A percentile compares a stretch with the other conserved stretches of the same genome.
Conservation (phyloP, 2,888 invertebrate genomes). For the Patella ulyssiponensis region DNA sequence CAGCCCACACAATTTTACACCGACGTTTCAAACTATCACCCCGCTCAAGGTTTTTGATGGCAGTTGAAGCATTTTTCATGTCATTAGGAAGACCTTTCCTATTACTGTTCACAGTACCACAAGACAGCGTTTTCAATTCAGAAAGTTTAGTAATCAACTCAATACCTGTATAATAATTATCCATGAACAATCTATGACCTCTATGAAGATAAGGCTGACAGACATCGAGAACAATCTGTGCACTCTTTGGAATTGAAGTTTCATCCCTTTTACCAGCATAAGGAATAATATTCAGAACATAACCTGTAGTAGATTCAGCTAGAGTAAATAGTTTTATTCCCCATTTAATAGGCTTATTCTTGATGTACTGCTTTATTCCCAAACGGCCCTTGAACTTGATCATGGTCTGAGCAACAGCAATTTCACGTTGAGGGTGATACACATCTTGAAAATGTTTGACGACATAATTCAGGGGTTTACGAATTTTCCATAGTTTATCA, state of each 20-base stretch:
- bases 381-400: neutral
- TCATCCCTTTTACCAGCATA: neutral
- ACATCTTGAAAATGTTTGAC: neutral
- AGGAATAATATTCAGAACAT: neutral
- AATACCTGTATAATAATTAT: conserved; percentile 5
- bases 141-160: neutral
- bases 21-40: too few relatives aligned
- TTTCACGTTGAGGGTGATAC: conserved; percentile 5
- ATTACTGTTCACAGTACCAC: neutral
- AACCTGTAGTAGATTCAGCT: neutral
- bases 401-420: conserved; percentile 1
- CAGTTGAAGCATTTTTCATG: conserved; percentile 4
- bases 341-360: neutral
- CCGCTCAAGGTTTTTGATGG: too few relatives aligned
- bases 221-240: neutral
- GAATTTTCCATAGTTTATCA: neutral
- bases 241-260: neutral
- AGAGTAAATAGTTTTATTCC: neutral
- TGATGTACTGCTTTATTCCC: conserved; percentile 2
- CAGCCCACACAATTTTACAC: neutral
- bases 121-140: neutral
- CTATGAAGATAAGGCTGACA: neutral
- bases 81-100: neutral
- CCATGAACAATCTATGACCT: neutral
- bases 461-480: neutral